These are phyloP conservation scores for Platichthys stellatus DNA, from an alignment of 2,113 vertebrate genomes.

Conservation along the genomic window DNA sequence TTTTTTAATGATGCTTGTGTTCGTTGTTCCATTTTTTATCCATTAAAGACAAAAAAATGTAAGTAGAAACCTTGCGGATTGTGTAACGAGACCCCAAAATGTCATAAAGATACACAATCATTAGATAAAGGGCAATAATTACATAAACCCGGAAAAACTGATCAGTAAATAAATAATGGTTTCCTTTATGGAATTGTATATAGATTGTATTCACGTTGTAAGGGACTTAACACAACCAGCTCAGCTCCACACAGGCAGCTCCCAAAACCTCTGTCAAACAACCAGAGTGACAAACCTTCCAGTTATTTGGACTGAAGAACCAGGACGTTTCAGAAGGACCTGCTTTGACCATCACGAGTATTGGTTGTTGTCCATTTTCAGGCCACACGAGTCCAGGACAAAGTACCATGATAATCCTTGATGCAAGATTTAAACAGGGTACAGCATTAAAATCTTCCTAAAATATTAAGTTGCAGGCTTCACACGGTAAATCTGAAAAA, in stretches of 20 bases:
- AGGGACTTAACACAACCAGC: neutral
- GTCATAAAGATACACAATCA: conserved; percentile 3
- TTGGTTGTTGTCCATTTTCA: too few relatives aligned
- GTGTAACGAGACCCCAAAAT: neutral
- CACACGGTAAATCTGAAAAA: too few relatives aligned
- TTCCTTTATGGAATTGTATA: neutral
- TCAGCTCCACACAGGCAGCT: too few relatives aligned
- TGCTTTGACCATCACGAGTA: too few relatives aligned
- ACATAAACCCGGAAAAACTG: neutral
- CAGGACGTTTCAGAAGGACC: neutral
- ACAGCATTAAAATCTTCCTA: too few relatives aligned
- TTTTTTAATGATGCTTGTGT: conserved; percentile 8
- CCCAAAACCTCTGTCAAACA: neutral
- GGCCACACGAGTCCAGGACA: too few relatives aligned
- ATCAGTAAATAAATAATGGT: too few relatives aligned
- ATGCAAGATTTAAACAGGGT: too few relatives aligned
- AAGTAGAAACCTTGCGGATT: neutral
- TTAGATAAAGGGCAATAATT: neutral
- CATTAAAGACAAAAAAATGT: neutral
- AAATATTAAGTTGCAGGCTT: too few relatives aligned
- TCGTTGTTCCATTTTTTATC: conserved; percentile 29
- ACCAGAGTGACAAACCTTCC: neutral
- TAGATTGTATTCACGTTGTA: neutral
- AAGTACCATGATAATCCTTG: too few relatives aligned
- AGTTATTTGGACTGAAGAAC: neutral